A percentile compares a stretch with the other conserved stretches of the same genome.
Evolutionary conservation across 2,113 vertebrate species (phyloP).

Genomic region (Peromyscus californicus): DNA sequence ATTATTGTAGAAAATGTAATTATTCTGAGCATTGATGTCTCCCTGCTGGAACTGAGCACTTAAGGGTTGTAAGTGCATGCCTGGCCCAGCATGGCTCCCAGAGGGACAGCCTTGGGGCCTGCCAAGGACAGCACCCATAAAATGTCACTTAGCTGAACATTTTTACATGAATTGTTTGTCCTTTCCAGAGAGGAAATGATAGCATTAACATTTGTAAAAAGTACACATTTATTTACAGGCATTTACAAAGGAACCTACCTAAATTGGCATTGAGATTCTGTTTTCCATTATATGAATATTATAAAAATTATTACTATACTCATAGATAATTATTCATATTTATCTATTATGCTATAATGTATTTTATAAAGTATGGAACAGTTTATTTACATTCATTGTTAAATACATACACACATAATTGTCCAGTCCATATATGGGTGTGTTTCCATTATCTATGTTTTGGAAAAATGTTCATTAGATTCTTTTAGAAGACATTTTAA

Average conservation of each 20-base stretch:
- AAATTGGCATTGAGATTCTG: constrained; percentile 21
- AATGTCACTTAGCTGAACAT: constrained; percentile 45
- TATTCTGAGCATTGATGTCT: background rate
- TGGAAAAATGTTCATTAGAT: background rate
- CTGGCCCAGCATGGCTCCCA: background rate
- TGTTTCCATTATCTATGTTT: background rate
- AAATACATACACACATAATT: background rate
- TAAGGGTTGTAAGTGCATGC: background rate
- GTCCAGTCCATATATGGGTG: background rate
- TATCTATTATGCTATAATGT: background rate
- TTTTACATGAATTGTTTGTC: constrained; percentile 30
- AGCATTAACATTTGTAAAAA: constrained; percentile 53
- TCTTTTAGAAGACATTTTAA: background rate
- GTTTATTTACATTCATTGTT: background rate
- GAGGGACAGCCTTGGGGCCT: background rate
- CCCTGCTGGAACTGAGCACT: background rate
- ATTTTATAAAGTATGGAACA: background rate
- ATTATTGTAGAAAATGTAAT: background rate
- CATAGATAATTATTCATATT: background rate
- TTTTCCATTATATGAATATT: constrained; percentile 20
- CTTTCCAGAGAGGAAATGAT: constrained; percentile 45
- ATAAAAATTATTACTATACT: background rate
- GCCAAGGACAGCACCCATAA: constrained; percentile 6
- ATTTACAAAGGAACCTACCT: constrained; percentile 26
- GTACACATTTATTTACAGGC: background rate